These are phyloP conservation scores for Platyscapa corneri DNA, from an alignment of 1,140 invertebrate species.

Conservation along the genomic window DNA sequence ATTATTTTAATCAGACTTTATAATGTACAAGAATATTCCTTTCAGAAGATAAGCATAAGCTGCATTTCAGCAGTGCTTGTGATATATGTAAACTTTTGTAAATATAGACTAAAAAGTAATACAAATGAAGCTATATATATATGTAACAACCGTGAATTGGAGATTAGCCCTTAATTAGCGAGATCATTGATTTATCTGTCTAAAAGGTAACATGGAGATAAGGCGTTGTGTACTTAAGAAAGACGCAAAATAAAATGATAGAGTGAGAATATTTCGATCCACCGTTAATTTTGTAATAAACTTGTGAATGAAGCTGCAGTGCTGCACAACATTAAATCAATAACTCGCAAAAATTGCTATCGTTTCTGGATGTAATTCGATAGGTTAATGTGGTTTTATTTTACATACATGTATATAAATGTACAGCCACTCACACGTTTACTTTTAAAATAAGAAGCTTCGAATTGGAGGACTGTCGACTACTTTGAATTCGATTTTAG, in stretches of 20 bases:
- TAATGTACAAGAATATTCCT: too few relatives aligned
- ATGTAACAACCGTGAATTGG: not conserved
- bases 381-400: not conserved
- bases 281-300: not conserved
- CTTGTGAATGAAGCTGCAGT: not conserved
- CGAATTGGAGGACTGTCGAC: too few relatives aligned
- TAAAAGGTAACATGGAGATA: constrained; percentile 29
- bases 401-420: too few relatives aligned
- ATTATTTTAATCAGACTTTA: too few relatives aligned
- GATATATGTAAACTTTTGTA: too few relatives aligned
- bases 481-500: too few relatives aligned
- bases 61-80: too few relatives aligned
- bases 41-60: too few relatives aligned
- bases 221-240: not conserved
- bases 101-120: too few relatives aligned
- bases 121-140: too few relatives aligned
- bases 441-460: not conserved
- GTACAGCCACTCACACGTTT: not conserved
- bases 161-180: constrained; percentile 35
- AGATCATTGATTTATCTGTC: constrained; percentile 39
- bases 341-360: constrained; percentile 26
- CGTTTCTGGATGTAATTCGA: not conserved
- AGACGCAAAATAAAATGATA: not conserved
- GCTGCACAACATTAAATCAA: not conserved
- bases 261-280: not conserved